These are phyloP conservation scores for Antennarius striatus DNA, from an alignment of 2,113 vertebrate genomes.

Conservation along the genomic window DNA sequence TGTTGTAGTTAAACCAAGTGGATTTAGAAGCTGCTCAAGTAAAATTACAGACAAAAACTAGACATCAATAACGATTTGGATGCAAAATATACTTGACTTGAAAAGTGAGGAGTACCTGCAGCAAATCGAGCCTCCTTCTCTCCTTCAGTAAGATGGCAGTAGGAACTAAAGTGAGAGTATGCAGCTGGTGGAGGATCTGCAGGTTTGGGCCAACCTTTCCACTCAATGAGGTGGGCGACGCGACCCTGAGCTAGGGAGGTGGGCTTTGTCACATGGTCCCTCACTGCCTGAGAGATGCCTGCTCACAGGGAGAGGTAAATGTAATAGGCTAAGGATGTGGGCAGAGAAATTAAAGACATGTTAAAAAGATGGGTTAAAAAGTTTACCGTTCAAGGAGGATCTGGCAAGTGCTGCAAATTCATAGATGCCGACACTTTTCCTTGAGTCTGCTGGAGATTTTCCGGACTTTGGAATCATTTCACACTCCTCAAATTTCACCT, in stretches of 20 bases:
- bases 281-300: constrained; percentile 98
- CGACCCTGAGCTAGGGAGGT: constrained; percentile 97
- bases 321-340: not conserved
- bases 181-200: constrained; percentile 81
- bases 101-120: constrained; percentile 79
- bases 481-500: constrained; percentile 95
- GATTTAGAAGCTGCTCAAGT: constrained; percentile 27
- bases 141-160: constrained; percentile 93
- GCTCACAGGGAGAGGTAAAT: not conserved
- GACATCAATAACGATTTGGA: not conserved
- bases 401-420: constrained; percentile 96
- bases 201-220: constrained; percentile 98
- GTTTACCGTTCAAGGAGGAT: constrained; percentile 92
- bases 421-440: constrained; percentile 93
- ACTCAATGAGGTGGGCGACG: constrained; percentile 96
- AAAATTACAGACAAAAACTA: not conserved
- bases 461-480: constrained; percentile 97
- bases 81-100: not conserved
- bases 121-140: constrained; percentile 97
- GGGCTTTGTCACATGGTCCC: constrained; percentile 97
- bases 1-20: constrained; percentile 31
- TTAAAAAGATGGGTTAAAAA: not conserved
- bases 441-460: constrained; percentile 75
- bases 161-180: constrained; percentile 92
- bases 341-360: not conserved